Base-by-base conservation (phyloP, 1,140 invertebrate genomes). In the Drosophila subpulchrella region DNA sequence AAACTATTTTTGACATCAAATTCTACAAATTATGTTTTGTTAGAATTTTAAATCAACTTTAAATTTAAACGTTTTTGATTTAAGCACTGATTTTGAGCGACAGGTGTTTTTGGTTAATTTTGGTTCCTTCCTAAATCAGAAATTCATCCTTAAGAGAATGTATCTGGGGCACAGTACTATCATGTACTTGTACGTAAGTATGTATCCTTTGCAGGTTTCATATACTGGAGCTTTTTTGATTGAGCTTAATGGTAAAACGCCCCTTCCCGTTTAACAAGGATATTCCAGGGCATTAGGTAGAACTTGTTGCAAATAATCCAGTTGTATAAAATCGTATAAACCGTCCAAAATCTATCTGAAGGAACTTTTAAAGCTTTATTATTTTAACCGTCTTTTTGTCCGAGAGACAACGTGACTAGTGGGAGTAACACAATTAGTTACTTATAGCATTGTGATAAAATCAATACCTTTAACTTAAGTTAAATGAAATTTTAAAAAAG, bases 301-400 rank as follows among this genome's bases (percentile, higher is more conserved):
- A 56, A 71, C 67, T 71, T 71, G 67, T 71, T 71, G 67, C 67
- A 39, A 71, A 56, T 47, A 32, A 56, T 27, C 5, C 2, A 17
- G 2, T 13, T 57, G 13, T 15, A 10, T 8, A 17, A 44, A 57
- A 30, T 27, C 3, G 27, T 4, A 27, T 7, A 44, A 0, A 17
- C 20, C 7, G 8, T 15, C 10, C 15, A 12, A 30, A 46, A 24
- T 20, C 39, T 11, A 32, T 34, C 4, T 42, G 24, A 13, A 30
- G 13, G 7, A 48, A 30, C 13, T 8, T 48, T n/a, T 0, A 48
- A 0, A 48, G 13, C 13, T 30, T 12, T 27, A n/a, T 30, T 48
- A 30, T n/a, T 47, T 24, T 24, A 47, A 7, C 11, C 20, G 6
- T 47, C 13, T 3, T 13, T 47, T 12, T 3, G 6, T 24, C 12